Base-by-base conservation (phyloP, 2,888 invertebrate species). In the Cistogaster globosa region DNA sequence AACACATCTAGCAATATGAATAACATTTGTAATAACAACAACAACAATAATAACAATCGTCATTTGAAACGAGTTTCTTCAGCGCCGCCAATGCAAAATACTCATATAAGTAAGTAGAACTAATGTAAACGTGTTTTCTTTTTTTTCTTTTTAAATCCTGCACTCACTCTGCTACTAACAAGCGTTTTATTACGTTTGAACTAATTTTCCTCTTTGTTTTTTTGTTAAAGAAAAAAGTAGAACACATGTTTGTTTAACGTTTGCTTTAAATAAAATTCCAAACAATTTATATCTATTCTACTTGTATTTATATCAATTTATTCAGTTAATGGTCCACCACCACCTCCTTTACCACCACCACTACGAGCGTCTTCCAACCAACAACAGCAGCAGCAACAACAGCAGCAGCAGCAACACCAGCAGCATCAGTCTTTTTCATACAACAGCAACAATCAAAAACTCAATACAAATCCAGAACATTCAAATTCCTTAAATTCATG, bases 321-420 rank as follows among this genome's bases (percentile, higher is more conserved):
- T 20, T 7, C 7, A 91, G 92, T 88, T 0, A 91, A 88, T 86
- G 92, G 96, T 0, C 95, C 96, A 0, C 96, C 96, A 0, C 96
- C 96, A 0, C 96, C 96, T 0, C 96, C 96, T 0, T 95, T 96
- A 18, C 95, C 95, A 0, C 94, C 94, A 0, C 94, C 94, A 0
- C 91, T 94, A 0, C 93, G 93, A 6, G 93, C 93, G 0, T 92
- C 93, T 0, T 74, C 45, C 9, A 53, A 45, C n/a, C 79, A 79
- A 55, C 69, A 67, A 4, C 88, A 87, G 14, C 83, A 83, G 12
- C 84, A 82, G n/a, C 88, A 87, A 12, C 83, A 83, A 11, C 84
- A 82, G n/a, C 62, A 78, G 7, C 87, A 55, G 7, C 42, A 62
- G 0, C 60, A 65, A 0, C 71, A 74, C 53, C 79, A 74, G 8